phyloP scores from a whole-genome alignment of 2,888 invertebrate species.

The Crioceris asparagi region DNA sequence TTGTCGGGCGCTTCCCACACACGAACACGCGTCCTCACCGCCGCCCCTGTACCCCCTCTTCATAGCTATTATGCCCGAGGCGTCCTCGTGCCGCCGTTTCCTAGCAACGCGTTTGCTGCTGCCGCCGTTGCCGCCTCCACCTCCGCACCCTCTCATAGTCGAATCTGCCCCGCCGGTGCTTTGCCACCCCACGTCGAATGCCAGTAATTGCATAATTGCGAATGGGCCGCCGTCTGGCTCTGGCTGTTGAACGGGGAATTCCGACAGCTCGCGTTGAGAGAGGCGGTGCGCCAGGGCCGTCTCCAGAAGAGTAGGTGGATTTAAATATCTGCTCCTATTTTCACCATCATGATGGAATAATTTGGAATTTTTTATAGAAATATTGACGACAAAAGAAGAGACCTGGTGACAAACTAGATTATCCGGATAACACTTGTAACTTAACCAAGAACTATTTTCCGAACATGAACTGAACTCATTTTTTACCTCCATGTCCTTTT shows the following conservation, averaged over 20 bases:
- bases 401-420: no score
- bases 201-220: constrained; percentile 25
- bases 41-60: constrained; percentile 14
- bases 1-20: constrained; percentile 26
- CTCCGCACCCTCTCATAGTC: constrained; percentile 5
- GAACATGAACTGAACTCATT: no score
- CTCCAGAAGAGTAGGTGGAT: no score
- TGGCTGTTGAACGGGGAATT: constrained; percentile 19
- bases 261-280: constrained; percentile 10
- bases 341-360: no score
- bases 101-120: constrained; percentile 19
- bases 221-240: constrained; percentile 15
- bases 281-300: no score
- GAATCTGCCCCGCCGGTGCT: constrained; percentile 11
- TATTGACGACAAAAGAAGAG: no score
- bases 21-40: constrained; percentile 25
- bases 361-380: no score
- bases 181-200: constrained; percentile 27
- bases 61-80: constrained; percentile 5
- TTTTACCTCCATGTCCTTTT: no score
- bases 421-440: no score
- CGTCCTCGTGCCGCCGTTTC: no score
- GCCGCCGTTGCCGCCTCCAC: constrained; percentile 9
- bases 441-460: no score
- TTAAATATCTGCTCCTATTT: no score